Conservation (phyloP, 2,888 invertebrate genomes). For the Vannuccia rotundouncinata region DNA sequence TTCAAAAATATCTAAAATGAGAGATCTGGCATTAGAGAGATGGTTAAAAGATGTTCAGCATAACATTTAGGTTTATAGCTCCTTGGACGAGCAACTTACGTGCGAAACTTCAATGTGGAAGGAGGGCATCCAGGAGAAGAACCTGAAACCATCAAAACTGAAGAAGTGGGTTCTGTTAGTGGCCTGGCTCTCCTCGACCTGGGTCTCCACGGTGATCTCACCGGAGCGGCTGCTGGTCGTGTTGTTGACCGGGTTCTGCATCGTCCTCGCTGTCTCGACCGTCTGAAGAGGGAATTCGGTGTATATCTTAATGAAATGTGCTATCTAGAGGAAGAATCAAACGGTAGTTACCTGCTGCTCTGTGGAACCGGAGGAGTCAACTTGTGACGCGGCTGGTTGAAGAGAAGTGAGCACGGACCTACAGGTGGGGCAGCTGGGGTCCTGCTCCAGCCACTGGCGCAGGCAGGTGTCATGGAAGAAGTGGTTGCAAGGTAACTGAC, state of each 20-base stretch:
- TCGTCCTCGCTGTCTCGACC: too few species aligned
- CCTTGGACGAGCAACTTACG: background rate
- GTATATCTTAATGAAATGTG: too few species aligned
- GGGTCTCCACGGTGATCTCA: background rate
- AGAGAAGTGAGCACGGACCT: slow-evolving; percentile 56
- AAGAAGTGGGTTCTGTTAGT: background rate
- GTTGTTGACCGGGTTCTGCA: too few species aligned
- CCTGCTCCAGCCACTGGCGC: slow-evolving; percentile 81
- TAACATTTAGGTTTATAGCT: too few species aligned
- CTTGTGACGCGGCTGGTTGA: slow-evolving; percentile 34
- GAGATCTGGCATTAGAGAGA: too few species aligned
- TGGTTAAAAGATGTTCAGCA: too few species aligned
- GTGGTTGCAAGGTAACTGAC: slow-evolving; percentile 44
- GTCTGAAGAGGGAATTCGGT: too few species aligned
- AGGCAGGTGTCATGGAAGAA: slow-evolving; percentile 60
- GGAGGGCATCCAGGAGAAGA: slow-evolving; percentile 80
- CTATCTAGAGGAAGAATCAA: too few species aligned
- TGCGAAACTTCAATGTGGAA: slow-evolving; percentile 79
- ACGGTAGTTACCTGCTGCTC: too few species aligned
- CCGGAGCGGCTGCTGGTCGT: background rate
- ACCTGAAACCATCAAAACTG: slow-evolving; percentile 64
- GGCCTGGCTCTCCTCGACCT: background rate
- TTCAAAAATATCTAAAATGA: too few species aligned
- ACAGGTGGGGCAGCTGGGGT: slow-evolving; percentile 83
- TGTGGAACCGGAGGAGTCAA: too few species aligned